Percentiles rank a stretch among this genome's conserved stretches.
phyloP scores from a whole-genome alignment of 1,140 invertebrate genomes.

The Drosophila micromelanica region DNA sequence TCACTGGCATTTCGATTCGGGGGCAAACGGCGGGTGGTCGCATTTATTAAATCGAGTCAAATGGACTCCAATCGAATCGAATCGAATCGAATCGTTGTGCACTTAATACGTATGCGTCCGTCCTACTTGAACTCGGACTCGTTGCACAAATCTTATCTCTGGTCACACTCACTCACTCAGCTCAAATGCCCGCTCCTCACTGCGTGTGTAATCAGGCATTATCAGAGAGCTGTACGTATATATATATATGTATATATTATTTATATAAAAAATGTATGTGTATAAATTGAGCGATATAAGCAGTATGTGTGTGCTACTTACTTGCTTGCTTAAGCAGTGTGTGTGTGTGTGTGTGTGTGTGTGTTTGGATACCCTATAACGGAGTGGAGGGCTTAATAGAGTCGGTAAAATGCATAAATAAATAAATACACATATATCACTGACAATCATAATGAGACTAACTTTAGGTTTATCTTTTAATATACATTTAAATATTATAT shows the following conservation, averaged over 20 bases:
- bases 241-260: neutral
- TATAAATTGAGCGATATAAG: constrained; percentile 13
- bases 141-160: constrained; percentile 77
- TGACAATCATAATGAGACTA: neutral
- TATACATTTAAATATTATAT: neutral
- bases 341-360: too few species aligned
- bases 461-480: neutral
- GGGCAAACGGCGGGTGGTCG: constrained; percentile 3
- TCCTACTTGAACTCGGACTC: constrained; percentile 68
- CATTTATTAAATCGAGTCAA: constrained; percentile 25
- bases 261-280: constrained; percentile 14
- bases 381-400: too few species aligned
- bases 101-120: constrained; percentile 39
- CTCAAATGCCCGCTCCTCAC: constrained; percentile 34
- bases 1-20: constrained; percentile 2
- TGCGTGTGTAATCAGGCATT: constrained; percentile 40
- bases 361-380: too few species aligned
- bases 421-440: neutral
- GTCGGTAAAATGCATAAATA: neutral
- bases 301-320: constrained; percentile 28
- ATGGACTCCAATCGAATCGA: constrained; percentile 25
- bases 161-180: constrained; percentile 40
- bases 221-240: constrained; percentile 20
- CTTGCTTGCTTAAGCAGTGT: too few species aligned
- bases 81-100: constrained; percentile 30